A percentile compares a stretch with the other conserved stretches of the same genome.
phyloP scores from a whole-genome alignment of 2,113 vertebrate species.

The Aptenodytes forsteri region DNA sequence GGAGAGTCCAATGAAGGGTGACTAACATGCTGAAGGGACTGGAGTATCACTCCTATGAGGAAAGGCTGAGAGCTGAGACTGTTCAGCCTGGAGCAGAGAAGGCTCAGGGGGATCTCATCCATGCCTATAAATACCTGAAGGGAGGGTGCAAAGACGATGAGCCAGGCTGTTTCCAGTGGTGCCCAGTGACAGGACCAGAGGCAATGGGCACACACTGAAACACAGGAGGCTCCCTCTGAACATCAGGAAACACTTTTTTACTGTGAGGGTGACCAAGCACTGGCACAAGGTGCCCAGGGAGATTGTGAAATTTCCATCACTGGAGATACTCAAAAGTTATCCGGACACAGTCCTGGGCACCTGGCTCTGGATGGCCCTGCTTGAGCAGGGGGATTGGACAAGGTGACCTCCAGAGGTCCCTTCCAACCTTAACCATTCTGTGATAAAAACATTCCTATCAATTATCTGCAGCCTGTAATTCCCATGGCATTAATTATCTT shows the following conservation, averaged over 20 bases:
- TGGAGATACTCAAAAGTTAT: background rate
- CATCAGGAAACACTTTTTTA: fast-evolving
- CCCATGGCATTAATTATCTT: background rate
- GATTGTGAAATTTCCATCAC: background rate
- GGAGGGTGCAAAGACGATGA: background rate
- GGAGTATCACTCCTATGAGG: background rate
- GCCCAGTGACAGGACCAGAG: background rate
- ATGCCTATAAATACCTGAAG: fast-evolving
- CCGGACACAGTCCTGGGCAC: background rate
- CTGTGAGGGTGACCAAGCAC: background rate
- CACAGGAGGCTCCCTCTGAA: background rate
- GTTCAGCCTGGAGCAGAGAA: background rate
- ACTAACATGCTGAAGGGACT: background rate
- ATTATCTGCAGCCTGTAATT: background rate
- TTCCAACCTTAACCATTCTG: background rate
- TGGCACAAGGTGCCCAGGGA: background rate
- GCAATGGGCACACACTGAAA: fast-evolving
- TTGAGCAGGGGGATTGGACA: background rate
- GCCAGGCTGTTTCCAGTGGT: background rate
- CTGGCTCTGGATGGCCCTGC: background rate
- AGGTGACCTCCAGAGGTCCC: background rate
- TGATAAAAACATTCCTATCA: background rate
- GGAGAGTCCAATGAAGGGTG: fast-evolving
- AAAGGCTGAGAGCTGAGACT: background rate
- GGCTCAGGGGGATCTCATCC: background rate